phyloP scores from a whole-genome alignment of 2,888 invertebrate genomes.

The Ceramica pisi region DNA sequence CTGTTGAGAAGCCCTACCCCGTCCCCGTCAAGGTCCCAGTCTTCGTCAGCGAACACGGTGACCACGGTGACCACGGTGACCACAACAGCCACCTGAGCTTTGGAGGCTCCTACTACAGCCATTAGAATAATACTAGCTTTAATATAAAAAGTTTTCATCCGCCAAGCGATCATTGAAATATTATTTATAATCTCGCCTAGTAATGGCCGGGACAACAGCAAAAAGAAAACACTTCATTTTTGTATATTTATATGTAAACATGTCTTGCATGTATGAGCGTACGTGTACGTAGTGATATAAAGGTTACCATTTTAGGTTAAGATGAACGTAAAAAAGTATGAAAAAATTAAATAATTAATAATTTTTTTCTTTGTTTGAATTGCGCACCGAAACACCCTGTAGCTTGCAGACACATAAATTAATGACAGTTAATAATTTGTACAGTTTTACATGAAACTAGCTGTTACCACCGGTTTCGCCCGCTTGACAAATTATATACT shows the following conservation, averaged over 20 bases:
- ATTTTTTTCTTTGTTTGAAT: conserved; percentile 72
- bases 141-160: conserved; percentile 76
- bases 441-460: too few species aligned
- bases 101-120: conserved; percentile 82
- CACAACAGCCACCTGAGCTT: conserved; percentile 72
- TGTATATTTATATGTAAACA: conserved; percentile 85
- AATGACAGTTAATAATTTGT: too few species aligned
- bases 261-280: conserved; percentile 86
- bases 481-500: too few species aligned
- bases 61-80: conserved; percentile 59
- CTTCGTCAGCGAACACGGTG: conserved; percentile 70
- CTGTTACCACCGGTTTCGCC: too few species aligned
- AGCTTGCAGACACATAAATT: neutral
- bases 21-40: conserved; percentile 91
- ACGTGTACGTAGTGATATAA: conserved; percentile 88
- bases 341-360: conserved; percentile 79
- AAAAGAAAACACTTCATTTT: conserved; percentile 81
- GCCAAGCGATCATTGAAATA: conserved; percentile 74
- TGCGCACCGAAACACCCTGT: neutral
- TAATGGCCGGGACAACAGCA: conserved; percentile 87
- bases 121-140: conserved; percentile 81
- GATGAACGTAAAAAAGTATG: conserved; percentile 86
- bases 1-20: conserved; percentile 90
- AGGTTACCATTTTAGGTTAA: conserved; percentile 88
- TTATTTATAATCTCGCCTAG: conserved; percentile 84